Evolutionary conservation across 2,888 invertebrate species (phyloP).

Genomic region (Rotaria socialis): DNA sequence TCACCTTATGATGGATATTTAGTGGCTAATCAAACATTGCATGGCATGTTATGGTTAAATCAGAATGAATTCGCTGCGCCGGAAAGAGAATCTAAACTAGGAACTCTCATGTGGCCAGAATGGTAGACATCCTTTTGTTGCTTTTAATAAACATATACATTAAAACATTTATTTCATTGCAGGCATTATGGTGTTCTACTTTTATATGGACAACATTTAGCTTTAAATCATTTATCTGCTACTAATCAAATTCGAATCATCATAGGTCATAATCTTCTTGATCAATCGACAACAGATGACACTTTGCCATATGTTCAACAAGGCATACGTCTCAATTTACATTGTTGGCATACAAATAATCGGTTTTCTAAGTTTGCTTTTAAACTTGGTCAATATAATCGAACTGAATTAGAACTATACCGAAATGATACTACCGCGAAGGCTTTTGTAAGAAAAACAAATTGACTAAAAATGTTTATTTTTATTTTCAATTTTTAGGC

Average conservation of each 20-base stretch:
- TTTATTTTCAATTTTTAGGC: background rate
- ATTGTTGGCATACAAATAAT: conserved; percentile 42
- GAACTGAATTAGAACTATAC: conserved; percentile 11
- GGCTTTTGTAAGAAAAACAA: background rate
- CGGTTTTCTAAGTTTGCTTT: conserved; percentile 42
- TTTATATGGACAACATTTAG: conserved; percentile 43
- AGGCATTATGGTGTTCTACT: conserved; percentile 44
- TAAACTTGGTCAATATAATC: conserved; percentile 42
- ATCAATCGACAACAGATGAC: conserved; percentile 36
- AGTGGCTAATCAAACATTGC: conserved; percentile 40
- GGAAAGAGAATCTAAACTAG: conserved; percentile 40
- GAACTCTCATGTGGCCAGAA: background rate
- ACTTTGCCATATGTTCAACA: background rate
- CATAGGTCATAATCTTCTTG: conserved; percentile 36
- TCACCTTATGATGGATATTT: conserved; percentile 35
- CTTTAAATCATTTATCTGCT: conserved; percentile 39
- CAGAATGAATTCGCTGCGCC: conserved; percentile 39
- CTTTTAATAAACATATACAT: too few species aligned
- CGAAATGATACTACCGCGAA: background rate
- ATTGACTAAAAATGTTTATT: background rate
- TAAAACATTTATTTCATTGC: too few species aligned
- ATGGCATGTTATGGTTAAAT: conserved; percentile 40
- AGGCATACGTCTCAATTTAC: conserved; percentile 33
- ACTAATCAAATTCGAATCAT: conserved; percentile 26
- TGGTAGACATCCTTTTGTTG: background rate